Evolutionary conservation across 2,797 vertebrate species (phyloP).

Genomic region (Denticeps clupeoides): DNA sequence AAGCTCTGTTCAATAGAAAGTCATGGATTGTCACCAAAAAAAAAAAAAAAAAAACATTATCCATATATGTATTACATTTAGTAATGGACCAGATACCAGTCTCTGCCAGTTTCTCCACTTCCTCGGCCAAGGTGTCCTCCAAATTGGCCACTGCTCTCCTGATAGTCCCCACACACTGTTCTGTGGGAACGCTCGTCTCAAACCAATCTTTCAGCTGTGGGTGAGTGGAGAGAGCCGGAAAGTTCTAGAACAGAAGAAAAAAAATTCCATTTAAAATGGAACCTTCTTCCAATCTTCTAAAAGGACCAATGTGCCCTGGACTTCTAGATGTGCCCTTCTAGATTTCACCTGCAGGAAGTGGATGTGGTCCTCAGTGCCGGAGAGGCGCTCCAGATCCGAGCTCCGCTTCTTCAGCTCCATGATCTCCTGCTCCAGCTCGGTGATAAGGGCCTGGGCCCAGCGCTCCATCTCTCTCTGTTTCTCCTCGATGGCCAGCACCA

Average conservation of each 20-base stretch:
- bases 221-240: slow-evolving; percentile 45
- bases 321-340: too few relatives aligned
- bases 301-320: neutral
- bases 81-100: slow-evolving; percentile 37
- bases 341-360: slow-evolving; percentile 61
- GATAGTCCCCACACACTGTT: slow-evolving; percentile 52
- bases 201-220: slow-evolving; percentile 61
- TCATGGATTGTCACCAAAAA: too few relatives aligned
- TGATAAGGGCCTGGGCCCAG: slow-evolving; percentile 49
- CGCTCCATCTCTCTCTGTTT: slow-evolving; percentile 50
- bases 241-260: slow-evolving; percentile 27
- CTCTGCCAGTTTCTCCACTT: slow-evolving; percentile 48
- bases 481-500: slow-evolving; percentile 50
- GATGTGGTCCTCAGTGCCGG: slow-evolving; percentile 58
- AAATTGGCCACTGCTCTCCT: slow-evolving; percentile 52
- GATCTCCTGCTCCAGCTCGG: slow-evolving; percentile 41
- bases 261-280: neutral
- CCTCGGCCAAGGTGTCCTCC: slow-evolving; percentile 38
- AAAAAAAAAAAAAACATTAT: neutral
- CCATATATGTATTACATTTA: neutral
- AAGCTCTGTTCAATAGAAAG: slow-evolving; percentile 45
- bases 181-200: slow-evolving; percentile 50
- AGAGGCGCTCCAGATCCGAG: slow-evolving; percentile 49
- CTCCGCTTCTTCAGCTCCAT: slow-evolving; percentile 37
- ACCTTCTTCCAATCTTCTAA: too few relatives aligned